Conservation (phyloP, 2,888 invertebrate genomes). For the Aporophyla lueneburgensis region DNA sequence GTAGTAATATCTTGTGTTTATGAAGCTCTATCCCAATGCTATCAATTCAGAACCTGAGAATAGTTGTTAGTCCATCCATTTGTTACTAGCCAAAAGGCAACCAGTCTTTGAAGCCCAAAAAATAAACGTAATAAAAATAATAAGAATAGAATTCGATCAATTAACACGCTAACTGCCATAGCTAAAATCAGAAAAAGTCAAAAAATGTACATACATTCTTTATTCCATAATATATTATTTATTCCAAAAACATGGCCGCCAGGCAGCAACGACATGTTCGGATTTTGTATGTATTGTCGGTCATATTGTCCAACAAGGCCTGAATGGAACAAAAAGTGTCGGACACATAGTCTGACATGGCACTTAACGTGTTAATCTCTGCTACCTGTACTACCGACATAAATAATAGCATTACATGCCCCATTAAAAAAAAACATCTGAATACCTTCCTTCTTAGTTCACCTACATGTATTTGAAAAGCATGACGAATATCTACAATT, state of each 20-base stretch:
- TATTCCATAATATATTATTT: too few relatives aligned
- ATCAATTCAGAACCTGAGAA: not conserved
- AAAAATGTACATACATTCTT: too few relatives aligned
- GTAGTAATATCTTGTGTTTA: not conserved
- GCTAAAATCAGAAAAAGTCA: too few relatives aligned
- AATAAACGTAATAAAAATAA: not conserved
- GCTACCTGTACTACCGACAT: too few relatives aligned
- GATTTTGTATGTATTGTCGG: too few relatives aligned
- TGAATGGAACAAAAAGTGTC: too few relatives aligned
- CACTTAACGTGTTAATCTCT: too few relatives aligned
- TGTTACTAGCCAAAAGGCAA: not conserved
- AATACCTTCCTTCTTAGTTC: not conserved
- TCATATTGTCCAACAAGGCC: too few relatives aligned
- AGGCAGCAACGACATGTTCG: too few relatives aligned
- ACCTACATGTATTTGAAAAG: constrained; percentile 11
- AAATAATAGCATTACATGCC: not conserved
- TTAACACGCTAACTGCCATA: too few relatives aligned
- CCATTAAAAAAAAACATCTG: not conserved
- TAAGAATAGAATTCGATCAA: not conserved
- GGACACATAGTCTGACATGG: too few relatives aligned
- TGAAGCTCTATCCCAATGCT: not conserved
- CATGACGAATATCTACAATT: constrained; percentile 30
- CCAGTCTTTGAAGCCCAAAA: not conserved
- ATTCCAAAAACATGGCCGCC: too few relatives aligned
- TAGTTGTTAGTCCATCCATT: not conserved